phyloP scores from a whole-genome alignment of 2,888 invertebrate genomes.

The Nematopogon swammerdamellus region DNA sequence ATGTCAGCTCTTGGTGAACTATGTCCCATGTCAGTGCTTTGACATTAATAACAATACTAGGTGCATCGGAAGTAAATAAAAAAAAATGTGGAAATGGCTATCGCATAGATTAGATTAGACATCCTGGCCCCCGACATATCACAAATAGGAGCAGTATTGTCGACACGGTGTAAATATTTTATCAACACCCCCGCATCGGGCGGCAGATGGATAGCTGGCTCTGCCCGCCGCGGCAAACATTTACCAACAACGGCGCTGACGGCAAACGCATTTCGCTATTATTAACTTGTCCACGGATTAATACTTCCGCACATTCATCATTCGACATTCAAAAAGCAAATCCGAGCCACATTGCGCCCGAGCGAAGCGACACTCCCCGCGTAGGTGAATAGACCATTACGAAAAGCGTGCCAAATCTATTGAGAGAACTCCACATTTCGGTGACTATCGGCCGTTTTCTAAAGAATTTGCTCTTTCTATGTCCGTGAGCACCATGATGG shows the following conservation, averaged over 20 bases:
- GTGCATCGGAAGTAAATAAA: too few species aligned
- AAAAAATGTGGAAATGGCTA: too few species aligned
- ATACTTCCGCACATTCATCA: neutral
- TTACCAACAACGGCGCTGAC: neutral
- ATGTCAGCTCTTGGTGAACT: too few species aligned
- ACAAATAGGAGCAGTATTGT: too few species aligned
- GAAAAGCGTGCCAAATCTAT: conserved; percentile 38
- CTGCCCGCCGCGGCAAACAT: too few species aligned
- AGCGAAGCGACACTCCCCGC: neutral
- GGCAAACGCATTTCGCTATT: neutral
- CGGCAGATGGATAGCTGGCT: too few species aligned
- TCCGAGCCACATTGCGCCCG: neutral
- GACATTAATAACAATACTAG: too few species aligned
- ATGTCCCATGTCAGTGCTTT: too few species aligned
- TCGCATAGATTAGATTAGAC: too few species aligned
- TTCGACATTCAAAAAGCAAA: neutral
- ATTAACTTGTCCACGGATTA: neutral
- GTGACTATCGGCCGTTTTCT: conserved; percentile 4
- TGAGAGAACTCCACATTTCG: conserved; percentile 14
- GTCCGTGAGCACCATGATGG: conserved; percentile 28
- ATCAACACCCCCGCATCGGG: too few species aligned
- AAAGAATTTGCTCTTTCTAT: neutral
- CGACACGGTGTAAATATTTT: too few species aligned
- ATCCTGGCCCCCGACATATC: too few species aligned
- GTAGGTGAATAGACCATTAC: neutral